Conservation (phyloP, 2,888 invertebrate species). For the Spisula subtruncata region DNA sequence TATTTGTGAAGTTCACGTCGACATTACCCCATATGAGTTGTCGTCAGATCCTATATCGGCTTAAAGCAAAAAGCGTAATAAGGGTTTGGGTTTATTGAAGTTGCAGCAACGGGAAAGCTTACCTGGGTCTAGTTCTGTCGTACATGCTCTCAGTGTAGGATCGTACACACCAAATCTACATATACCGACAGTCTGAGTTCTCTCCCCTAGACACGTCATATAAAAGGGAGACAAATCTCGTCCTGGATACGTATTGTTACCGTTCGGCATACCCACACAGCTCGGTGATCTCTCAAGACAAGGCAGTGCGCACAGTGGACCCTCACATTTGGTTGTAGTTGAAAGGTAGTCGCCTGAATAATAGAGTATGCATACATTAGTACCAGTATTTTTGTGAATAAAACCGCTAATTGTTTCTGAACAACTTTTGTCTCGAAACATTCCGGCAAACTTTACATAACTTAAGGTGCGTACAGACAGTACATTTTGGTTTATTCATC, state of each 20-base stretch:
- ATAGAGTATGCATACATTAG: background rate
- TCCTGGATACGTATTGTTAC: conserved; percentile 77
- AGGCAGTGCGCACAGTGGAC: conserved; percentile 73
- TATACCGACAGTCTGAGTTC: conserved; percentile 77
- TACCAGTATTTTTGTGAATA: background rate
- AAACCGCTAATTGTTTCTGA: too few species aligned
- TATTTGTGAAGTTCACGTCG: too few species aligned
- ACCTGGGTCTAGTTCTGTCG: conserved; percentile 76
- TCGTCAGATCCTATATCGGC: too few species aligned
- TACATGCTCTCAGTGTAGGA: conserved; percentile 71
- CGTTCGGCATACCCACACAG: conserved; percentile 75
- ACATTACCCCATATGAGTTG: too few species aligned
- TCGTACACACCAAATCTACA: conserved; percentile 77
- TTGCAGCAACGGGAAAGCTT: too few species aligned
- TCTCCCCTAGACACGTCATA: conserved; percentile 76
- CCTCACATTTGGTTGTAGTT: conserved; percentile 73
- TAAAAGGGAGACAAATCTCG: conserved; percentile 77
- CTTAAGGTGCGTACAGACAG: too few species aligned
- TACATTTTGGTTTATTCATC: too few species aligned
- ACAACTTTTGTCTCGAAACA: too few species aligned
- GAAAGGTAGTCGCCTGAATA: conserved; percentile 75
- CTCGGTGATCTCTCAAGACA: conserved; percentile 76
- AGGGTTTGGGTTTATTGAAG: too few species aligned
- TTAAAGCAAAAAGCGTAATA: too few species aligned
- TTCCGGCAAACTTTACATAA: too few species aligned